phyloP scores from a whole-genome alignment of 2,797 vertebrate genomes.

The Helarctos malayanus region DNA sequence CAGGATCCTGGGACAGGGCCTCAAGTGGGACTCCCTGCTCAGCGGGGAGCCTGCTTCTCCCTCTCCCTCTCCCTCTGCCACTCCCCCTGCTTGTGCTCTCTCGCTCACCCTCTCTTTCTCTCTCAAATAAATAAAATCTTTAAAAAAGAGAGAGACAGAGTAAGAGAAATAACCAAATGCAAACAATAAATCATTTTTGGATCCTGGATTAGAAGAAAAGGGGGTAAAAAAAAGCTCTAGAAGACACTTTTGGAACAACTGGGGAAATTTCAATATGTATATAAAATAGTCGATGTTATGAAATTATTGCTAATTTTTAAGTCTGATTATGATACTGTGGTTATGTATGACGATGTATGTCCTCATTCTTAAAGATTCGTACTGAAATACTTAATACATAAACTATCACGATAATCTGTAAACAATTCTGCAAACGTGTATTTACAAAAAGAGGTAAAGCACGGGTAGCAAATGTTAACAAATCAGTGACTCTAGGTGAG shows the following conservation, averaged over 20 bases:
- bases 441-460: constrained; percentile 18
- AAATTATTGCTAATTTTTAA: constrained; percentile 28
- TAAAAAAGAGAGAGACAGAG: background rate
- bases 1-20: no score
- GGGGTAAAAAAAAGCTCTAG: background rate
- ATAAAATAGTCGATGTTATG: background rate
- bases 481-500: background rate
- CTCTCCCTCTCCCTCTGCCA: background rate
- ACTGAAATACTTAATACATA: background rate
- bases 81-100: background rate
- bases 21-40: no score
- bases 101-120: background rate
- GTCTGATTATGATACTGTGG: background rate
- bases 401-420: background rate
- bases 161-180: background rate
- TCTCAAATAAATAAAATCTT: background rate
- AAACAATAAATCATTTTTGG: background rate
- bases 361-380: background rate
- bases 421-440: constrained; percentile 9
- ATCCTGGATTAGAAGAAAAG: background rate
- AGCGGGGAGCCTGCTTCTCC: background rate
- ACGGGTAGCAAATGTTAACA: background rate
- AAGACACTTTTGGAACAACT: background rate
- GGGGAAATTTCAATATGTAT: background rate
- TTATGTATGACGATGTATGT: background rate